A percentile compares a stretch with the other conserved stretches of the same genome.
Conservation (phyloP, 2,113 vertebrate genomes). For the Cariama cristata region DNA sequence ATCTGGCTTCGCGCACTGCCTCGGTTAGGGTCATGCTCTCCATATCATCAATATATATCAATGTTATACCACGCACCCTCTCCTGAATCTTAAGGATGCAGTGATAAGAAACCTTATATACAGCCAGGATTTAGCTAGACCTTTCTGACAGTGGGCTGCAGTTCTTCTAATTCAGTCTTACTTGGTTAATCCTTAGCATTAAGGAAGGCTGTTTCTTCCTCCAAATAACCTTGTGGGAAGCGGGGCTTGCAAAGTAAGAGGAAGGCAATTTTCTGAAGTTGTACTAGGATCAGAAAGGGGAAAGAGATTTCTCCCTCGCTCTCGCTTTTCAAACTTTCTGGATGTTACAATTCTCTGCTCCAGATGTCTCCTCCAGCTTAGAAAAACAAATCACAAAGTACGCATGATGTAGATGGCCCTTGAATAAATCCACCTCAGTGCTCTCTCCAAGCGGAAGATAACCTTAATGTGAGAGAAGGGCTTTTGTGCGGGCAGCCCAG, state of each 20-base stretch:
- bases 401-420: background rate
- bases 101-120: background rate
- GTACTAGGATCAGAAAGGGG: background rate
- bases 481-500: background rate
- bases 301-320: background rate
- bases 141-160: background rate
- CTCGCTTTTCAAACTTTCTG: background rate
- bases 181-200: background rate
- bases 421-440: background rate
- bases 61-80: no score
- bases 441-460: background rate
- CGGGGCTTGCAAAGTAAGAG: background rate
- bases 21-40: background rate
- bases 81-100: background rate
- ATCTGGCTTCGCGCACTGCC: accelerated
- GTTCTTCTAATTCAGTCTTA: background rate
- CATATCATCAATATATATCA: background rate
- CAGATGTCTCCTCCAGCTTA: background rate
- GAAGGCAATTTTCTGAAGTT: background rate
- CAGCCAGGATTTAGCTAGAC: background rate
- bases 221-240: background rate
- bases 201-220: background rate
- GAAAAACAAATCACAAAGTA: background rate
- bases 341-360: background rate
- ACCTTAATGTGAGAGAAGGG: background rate